phyloP scores from a whole-genome alignment of 2,888 invertebrate genomes.

The Nomada fabriciana region DNA sequence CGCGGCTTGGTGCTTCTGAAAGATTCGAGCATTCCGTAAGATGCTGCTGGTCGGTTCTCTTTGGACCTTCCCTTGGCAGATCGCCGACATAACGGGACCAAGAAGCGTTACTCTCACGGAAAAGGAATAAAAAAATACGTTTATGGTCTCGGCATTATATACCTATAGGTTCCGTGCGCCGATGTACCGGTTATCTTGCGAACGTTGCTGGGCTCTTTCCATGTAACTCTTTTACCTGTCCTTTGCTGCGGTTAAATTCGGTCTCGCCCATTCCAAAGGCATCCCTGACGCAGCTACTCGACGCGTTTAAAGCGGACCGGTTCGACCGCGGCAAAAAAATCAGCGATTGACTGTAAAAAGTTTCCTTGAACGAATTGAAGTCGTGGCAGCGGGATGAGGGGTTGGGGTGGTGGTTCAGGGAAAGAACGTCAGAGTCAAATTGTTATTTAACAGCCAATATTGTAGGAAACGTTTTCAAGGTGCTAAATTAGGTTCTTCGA shows the following conservation, averaged over 20 bases:
- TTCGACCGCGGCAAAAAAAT: constrained; percentile 22
- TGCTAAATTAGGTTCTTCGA: too few relatives aligned
- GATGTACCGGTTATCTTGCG: constrained; percentile 78
- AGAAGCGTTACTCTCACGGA: constrained; percentile 66
- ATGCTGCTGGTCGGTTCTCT: constrained; percentile 68
- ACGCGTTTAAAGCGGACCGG: constrained; percentile 44
- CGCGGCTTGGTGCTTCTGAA: constrained; percentile 46
- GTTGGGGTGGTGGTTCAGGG: too few relatives aligned
- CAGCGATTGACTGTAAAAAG: constrained; percentile 17
- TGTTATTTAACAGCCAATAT: too few relatives aligned
- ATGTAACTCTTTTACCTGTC: constrained; percentile 59
- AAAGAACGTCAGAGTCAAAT: background rate
- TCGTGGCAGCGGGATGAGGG: background rate
- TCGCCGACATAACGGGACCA: constrained; percentile 68
- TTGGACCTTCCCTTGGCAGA: constrained; percentile 67
- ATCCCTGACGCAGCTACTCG: constrained; percentile 43
- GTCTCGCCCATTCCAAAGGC: constrained; percentile 52
- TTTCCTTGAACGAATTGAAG: constrained; percentile 1
- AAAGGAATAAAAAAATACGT: constrained; percentile 77
- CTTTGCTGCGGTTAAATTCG: constrained; percentile 61
- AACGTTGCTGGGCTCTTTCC: constrained; percentile 61
- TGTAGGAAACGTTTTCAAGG: too few relatives aligned
- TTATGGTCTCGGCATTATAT: constrained; percentile 75
- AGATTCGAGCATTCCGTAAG: constrained; percentile 59
- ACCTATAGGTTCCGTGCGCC: constrained; percentile 71